These are phyloP conservation scores for Gorsachius goisagi DNA, from an alignment of 2,113 vertebrate genomes.

Conservation along the genomic window DNA sequence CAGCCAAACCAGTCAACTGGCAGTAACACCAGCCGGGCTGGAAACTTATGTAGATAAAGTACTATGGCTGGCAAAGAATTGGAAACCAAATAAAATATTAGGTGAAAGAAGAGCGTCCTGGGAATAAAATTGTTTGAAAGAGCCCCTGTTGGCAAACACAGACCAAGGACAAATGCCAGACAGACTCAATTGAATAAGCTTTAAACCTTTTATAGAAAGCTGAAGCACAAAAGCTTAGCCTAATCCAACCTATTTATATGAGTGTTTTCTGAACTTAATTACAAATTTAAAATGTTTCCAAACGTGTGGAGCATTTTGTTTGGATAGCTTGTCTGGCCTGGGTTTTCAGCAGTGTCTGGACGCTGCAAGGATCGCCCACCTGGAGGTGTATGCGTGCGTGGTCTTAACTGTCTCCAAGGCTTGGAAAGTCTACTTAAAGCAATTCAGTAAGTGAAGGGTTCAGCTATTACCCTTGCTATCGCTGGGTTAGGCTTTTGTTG, in stretches of 20 bases:
- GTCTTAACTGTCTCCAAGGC: neutral
- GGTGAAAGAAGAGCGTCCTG: neutral
- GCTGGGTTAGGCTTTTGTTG: neutral
- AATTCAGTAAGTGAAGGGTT: neutral
- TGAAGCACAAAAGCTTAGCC: neutral
- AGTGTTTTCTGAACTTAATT: conserved; percentile 10
- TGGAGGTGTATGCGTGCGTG: neutral
- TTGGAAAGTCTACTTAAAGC: neutral
- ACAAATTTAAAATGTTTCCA: neutral
- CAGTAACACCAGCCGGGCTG: neutral
- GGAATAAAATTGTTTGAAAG: neutral
- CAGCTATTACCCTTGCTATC: neutral
- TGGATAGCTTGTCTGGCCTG: neutral
- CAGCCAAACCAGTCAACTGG: neutral
- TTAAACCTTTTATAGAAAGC: conserved; percentile 1
- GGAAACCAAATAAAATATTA: neutral
- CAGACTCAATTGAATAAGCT: neutral
- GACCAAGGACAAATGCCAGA: neutral
- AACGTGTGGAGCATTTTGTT: neutral
- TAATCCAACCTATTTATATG: neutral
- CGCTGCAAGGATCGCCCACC: neutral
- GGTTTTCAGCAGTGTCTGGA: neutral
- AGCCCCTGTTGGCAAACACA: neutral
- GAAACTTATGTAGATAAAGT: neutral
- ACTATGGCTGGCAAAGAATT: neutral